Conservation (phyloP, 2,113 vertebrate genomes). For the Equus przewalskii region DNA sequence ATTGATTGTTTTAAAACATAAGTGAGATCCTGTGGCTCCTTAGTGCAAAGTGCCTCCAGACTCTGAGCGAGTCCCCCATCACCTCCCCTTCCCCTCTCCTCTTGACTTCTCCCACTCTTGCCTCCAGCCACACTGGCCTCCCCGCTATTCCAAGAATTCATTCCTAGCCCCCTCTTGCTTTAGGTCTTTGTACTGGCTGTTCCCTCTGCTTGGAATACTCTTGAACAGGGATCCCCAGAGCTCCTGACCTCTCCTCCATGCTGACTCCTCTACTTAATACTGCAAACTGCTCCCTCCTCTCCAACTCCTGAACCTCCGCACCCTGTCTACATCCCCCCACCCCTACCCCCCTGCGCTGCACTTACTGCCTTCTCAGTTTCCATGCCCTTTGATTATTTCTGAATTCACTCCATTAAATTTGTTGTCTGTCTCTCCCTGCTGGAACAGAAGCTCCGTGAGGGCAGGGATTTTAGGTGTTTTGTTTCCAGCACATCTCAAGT, state of each 20-base stretch:
- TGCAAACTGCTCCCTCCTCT: not conserved
- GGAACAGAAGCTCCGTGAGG: fast-evolving
- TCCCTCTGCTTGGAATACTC: not conserved
- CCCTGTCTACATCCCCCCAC: no score
- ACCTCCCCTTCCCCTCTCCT: no score
- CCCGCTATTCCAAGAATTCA: not conserved
- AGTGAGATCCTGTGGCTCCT: not conserved
- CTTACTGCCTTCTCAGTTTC: not conserved
- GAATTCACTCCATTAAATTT: not conserved
- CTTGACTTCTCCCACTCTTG: no score
- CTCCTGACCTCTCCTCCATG: not conserved
- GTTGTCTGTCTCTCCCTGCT: not conserved
- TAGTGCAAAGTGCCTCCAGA: not conserved
- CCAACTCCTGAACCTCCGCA: not conserved
- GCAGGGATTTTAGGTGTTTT: not conserved
- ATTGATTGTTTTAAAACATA: not conserved
- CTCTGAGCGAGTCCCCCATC: fast-evolving
- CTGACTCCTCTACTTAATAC: no score
- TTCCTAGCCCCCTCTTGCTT: not conserved
- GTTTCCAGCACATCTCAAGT: not conserved
- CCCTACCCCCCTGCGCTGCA: not conserved
- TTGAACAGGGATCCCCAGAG: not conserved
- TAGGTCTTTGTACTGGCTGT: not conserved
- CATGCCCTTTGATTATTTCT: not conserved
- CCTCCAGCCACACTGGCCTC: not conserved